Percentiles rank a stretch among this genome's conserved stretches.
These are phyloP conservation scores for Myxocyprinus asiaticus DNA, from an alignment of 2,113 vertebrate species.

Conservation along the genomic window DNA sequence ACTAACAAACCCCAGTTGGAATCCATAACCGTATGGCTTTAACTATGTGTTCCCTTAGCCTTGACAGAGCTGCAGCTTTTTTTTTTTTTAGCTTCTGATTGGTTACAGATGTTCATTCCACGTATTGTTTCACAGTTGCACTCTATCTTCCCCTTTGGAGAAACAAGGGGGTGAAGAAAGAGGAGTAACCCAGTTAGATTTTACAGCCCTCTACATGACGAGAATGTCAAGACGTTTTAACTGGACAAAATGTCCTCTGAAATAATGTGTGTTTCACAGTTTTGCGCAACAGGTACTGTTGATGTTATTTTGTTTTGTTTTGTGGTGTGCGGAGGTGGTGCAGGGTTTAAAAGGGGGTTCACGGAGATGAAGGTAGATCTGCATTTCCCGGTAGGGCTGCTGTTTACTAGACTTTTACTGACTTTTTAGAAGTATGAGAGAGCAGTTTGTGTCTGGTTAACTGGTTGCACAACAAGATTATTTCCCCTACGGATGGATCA, in stretches of 20 bases:
- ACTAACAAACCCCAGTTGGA: not conserved
- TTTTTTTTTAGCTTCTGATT: constrained; percentile 29
- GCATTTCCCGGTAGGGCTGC: constrained; percentile 7
- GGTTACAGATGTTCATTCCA: constrained; percentile 46
- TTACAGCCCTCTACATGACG: not conserved
- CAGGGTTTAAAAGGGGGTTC: not conserved
- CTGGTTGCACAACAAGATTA: constrained; percentile 4
- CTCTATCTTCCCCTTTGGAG: constrained; percentile 4
- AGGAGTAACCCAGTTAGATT: constrained; percentile 3
- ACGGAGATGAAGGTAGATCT: not conserved
- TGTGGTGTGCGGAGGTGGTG: not conserved
- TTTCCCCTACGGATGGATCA: not conserved
- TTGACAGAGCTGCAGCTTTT: not conserved
- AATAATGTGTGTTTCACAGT: not conserved
- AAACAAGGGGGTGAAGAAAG: not conserved
- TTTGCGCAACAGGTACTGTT: constrained; percentile 25
- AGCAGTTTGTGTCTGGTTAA: constrained; percentile 8
- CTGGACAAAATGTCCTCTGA: not conserved
- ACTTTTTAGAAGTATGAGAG: constrained; percentile 23
- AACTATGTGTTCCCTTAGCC: not conserved
- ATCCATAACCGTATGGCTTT: not conserved
- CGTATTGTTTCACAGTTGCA: constrained; percentile 25
- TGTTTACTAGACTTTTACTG: not conserved
- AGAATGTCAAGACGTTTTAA: constrained; percentile 18
- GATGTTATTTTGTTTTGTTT: constrained; percentile 7